These are phyloP conservation scores for Chaetura pelagica DNA, from an alignment of 2,113 vertebrate genomes.

Conservation along the genomic window DNA sequence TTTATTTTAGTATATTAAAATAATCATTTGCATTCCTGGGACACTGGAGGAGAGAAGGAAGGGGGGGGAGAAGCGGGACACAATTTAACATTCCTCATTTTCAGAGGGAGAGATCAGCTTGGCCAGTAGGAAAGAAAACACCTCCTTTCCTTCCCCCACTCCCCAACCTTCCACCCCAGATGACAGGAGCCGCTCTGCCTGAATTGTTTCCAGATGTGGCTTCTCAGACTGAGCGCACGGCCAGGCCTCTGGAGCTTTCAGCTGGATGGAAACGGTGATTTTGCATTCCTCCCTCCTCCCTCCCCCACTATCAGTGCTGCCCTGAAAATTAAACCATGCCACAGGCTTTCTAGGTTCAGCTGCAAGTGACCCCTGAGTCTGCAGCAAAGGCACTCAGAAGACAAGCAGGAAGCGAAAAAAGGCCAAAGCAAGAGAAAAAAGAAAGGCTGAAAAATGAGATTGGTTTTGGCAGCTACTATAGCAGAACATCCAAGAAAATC, in stretches of 20 bases:
- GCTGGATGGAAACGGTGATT: constrained; percentile 56
- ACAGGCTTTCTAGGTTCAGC: constrained; percentile 34
- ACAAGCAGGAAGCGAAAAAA: not conserved
- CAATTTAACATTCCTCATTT: constrained; percentile 2
- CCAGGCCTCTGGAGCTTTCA: constrained; percentile 3
- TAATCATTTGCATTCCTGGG: not conserved
- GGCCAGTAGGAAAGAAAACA: constrained; percentile 48
- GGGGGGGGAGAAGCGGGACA: not conserved
- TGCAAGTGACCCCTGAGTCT: constrained; percentile 8
- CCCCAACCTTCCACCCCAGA: constrained; percentile 42
- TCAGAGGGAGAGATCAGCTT: not conserved
- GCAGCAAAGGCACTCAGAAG: not conserved
- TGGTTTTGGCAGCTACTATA: constrained; percentile 8
- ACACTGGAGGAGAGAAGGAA: not conserved
- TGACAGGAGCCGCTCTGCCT: constrained; percentile 50
- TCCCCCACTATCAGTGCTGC: not conserved
- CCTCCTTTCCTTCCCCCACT: constrained; percentile 31
- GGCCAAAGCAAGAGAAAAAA: not conserved
- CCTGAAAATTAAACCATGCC: constrained; percentile 24
- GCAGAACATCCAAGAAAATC: constrained; percentile 1
- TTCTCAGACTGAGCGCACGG: constrained; percentile 9
- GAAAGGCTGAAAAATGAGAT: not conserved
- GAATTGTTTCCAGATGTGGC: constrained; percentile 75
- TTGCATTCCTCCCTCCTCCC: constrained; percentile 40
- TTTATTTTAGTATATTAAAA: constrained; percentile 2